phyloP scores from a whole-genome alignment of 2,888 invertebrate species.

The Caenorhabditis auriculariae region DNA sequence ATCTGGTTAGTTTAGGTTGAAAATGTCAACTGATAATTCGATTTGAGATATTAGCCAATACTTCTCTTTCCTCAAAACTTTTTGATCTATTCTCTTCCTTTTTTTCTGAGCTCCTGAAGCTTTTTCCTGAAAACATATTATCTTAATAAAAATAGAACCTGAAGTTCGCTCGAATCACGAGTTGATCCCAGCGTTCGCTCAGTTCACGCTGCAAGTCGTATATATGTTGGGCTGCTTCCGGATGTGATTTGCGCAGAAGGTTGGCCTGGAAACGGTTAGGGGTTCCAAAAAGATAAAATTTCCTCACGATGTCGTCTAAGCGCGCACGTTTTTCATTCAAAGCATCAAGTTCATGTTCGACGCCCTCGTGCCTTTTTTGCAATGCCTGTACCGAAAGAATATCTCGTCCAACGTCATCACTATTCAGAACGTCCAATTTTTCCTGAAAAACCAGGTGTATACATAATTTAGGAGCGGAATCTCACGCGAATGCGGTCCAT shows the following conservation, averaged over 20 bases:
- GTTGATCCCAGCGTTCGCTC: conserved; percentile 44
- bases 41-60: no score
- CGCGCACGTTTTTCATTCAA: conserved; percentile 80
- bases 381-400: conserved; percentile 94
- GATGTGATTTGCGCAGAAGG: conserved; percentile 84
- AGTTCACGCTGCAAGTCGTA: conserved; percentile 90
- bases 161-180: conserved; percentile 88
- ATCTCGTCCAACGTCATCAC: conserved; percentile 92
- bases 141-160: no score
- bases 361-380: conserved; percentile 96
- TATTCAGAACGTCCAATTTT: conserved; percentile 89
- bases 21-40: no score
- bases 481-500: conserved; percentile 78
- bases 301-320: conserved; percentile 62
- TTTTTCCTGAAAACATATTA: no score
- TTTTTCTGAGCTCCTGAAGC: no score
- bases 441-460: conserved; percentile 2
- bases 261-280: no score
- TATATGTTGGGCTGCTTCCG: conserved; percentile 96
- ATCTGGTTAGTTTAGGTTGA: no score
- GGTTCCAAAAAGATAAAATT: no score
- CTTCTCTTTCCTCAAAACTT: no score
- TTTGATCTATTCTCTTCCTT: no score
- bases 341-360: conserved; percentile 96
- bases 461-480: background rate